These are phyloP conservation scores for Coleophora deauratella DNA, from an alignment of 2,888 invertebrate species.

Conservation along the genomic window DNA sequence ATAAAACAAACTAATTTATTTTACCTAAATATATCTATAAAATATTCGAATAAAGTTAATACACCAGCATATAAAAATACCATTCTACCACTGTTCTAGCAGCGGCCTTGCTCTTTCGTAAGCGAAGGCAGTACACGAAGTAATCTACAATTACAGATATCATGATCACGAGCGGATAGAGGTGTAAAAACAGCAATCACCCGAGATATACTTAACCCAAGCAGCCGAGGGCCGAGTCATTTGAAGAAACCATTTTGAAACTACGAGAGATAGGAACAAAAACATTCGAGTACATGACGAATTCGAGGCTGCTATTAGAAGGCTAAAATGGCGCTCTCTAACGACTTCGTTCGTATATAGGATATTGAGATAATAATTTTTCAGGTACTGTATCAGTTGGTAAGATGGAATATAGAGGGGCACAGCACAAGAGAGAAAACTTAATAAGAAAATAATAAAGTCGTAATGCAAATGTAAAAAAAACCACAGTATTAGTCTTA, in stretches of 20 bases:
- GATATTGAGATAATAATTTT: no score
- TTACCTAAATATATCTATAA: no score
- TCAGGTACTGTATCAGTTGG: no score
- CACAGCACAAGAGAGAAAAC: no score
- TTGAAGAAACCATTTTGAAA: conserved; percentile 16
- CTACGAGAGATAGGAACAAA: conserved; percentile 28
- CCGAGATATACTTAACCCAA: conserved; percentile 13
- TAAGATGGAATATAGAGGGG: no score
- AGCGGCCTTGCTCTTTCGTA: not conserved
- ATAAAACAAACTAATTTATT: no score
- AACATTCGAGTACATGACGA: conserved; percentile 5
- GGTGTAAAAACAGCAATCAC: conserved; percentile 17
- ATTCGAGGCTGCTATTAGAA: not conserved
- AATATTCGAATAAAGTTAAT: no score
- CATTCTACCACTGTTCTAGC: not conserved
- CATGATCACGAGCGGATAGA: conserved; percentile 10
- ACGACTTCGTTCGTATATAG: no score
- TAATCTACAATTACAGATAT: conserved; percentile 7
- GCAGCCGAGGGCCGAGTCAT: not conserved
- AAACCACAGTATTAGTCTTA: no score
- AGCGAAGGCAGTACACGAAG: conserved; percentile 1
- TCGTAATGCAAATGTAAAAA: no score
- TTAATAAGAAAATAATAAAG: no score
- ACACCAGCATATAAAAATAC: no score
- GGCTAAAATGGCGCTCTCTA: not conserved